Evolutionary conservation across 2,797 vertebrate genomes (phyloP), one percentile per base, ranked within the genome.

Genomic region (Labeo calbasu): DNA sequence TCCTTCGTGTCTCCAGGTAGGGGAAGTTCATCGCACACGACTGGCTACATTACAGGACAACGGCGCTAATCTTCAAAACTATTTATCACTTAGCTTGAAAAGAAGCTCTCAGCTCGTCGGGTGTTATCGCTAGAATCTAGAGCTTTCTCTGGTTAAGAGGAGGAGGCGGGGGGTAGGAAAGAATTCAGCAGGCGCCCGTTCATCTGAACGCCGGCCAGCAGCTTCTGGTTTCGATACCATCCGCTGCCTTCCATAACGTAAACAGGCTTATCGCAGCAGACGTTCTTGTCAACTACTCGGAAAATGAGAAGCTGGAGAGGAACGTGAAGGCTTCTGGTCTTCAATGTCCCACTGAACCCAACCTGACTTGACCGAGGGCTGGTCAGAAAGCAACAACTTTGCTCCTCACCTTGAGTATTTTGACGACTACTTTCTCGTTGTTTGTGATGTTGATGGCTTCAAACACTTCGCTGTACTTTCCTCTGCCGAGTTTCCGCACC

Each of bases 361-460:
- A 43, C 28, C 13, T 5, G 25, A 57, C 43, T 32, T 59, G 25
- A 59, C 32, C 9, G 7, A 51, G 5, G 36, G 17, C 8, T 53
- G 70, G 68, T 10, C 77, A 25, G 15, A 84, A 5, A 2, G 36
- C 28, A 36, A 36, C 32, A 36, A 36, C 28, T 25, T 55, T 17
- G 8, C 28, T 65, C 32, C 46, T 86, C 88, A 97, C 96, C 95
- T 97, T 97, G 81, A 97, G 95, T 92, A 97, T 97, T 96, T 97
- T 97, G 93, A 97, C 96, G 86, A 97, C 96, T 92, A 97, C 96
- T 93, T 97, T 97, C 92, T 97, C 96, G 61, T 97, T 97, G 94
- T 97, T 97, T 92, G 96, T 97, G 88, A 97, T 97, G 92, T 97
- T 97, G 92, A 96, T 96, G 89, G 96, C 96, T 95, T 97, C 96